phyloP scores from a whole-genome alignment of 2,888 invertebrate species.

The Morpho helenor region DNA sequence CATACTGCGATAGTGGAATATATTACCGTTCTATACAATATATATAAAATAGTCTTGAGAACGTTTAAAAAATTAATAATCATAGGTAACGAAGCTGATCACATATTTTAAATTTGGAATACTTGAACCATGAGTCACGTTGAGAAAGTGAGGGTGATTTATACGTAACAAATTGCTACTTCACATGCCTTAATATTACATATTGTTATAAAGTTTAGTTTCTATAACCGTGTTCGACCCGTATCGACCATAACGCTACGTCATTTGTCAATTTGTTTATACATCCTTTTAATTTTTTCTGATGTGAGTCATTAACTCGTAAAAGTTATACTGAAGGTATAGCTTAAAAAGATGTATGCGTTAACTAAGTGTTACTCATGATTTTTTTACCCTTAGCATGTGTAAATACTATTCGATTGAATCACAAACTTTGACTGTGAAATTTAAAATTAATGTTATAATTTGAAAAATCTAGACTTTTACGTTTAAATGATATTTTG shows the following conservation, averaged over 20 bases:
- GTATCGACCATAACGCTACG: conserved; percentile 21
- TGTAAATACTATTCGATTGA: too few relatives aligned
- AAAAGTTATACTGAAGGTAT: not conserved
- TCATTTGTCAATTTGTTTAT: conserved; percentile 26
- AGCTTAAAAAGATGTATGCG: not conserved
- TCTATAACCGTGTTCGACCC: conserved; percentile 12
- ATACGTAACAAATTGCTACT: conserved; percentile 24
- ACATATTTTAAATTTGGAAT: conserved; percentile 53
- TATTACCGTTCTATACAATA: too few relatives aligned
- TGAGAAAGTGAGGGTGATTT: conserved; percentile 47
- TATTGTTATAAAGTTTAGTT: conserved; percentile 15
- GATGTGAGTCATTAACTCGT: conserved; percentile 31
- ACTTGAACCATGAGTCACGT: conserved; percentile 59
- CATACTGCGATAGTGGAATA: too few relatives aligned
- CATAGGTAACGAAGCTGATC: conserved; percentile 41
- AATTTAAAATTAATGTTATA: too few relatives aligned
- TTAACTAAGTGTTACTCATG: not conserved
- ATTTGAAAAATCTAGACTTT: too few relatives aligned
- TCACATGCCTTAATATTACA: conserved; percentile 9
- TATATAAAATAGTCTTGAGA: conserved; percentile 1
- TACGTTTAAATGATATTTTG: too few relatives aligned
- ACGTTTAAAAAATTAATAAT: not conserved
- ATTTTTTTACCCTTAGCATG: conserved; percentile 4
- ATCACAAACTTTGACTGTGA: too few relatives aligned
- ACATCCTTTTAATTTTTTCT: conserved; percentile 28